These are phyloP conservation scores for Ferdinandea cuprea DNA, from an alignment of 2,888 invertebrate species.

Conservation along the genomic window DNA sequence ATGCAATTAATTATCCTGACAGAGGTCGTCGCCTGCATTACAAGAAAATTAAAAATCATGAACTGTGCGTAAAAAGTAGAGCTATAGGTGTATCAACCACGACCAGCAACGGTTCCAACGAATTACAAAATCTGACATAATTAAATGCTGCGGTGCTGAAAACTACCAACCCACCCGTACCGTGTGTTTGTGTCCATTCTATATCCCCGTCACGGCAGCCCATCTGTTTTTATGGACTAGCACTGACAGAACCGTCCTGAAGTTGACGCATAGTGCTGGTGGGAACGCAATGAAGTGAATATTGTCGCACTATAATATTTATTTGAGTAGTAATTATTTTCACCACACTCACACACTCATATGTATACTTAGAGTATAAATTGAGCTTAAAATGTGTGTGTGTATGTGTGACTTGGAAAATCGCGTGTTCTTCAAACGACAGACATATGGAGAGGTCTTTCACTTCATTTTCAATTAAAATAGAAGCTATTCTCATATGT, in stretches of 20 bases:
- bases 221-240: neutral
- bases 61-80: neutral
- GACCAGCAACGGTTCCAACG: constrained; percentile 11
- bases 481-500: constrained; percentile 33
- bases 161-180: constrained; percentile 10
- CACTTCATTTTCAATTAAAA: constrained; percentile 55
- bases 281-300: constrained; percentile 8
- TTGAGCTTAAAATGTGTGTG: neutral
- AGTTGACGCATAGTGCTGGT: neutral
- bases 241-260: neutral
- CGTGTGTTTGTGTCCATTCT: neutral
- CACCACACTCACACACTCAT: neutral
- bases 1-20: constrained; percentile 44
- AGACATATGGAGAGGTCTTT: neutral
- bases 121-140: constrained; percentile 40
- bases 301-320: constrained; percentile 40
- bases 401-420: constrained; percentile 1
- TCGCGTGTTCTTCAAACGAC: constrained; percentile 23
- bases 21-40: constrained; percentile 18
- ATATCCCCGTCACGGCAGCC: neutral
- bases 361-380: no score
- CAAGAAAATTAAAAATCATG: neutral
- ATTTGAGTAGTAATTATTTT: constrained; percentile 39
- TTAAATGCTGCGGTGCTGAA: constrained; percentile 32
- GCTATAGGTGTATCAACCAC: neutral